Conservation (phyloP, 2,888 invertebrate genomes). For the Maniola hyperantus region DNA sequence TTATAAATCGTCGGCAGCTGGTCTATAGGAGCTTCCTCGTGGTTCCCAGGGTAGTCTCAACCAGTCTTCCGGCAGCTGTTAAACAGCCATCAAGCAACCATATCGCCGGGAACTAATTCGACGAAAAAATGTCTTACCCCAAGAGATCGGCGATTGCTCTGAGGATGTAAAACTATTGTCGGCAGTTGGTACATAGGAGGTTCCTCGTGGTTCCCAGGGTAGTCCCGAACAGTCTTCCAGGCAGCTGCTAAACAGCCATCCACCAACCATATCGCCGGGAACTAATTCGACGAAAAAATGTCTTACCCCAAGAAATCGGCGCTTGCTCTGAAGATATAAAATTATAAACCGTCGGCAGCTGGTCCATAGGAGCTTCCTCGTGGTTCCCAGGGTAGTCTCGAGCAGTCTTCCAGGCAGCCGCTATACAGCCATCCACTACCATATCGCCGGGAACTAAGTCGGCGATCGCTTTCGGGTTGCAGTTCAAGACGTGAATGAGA, state of each 20-base stretch:
- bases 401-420: slow-evolving; percentile 85
- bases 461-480: slow-evolving; percentile 83
- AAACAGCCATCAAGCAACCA: slow-evolving; percentile 85
- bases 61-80: slow-evolving; percentile 63
- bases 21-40: slow-evolving; percentile 62
- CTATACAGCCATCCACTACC: slow-evolving; percentile 88
- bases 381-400: slow-evolving; percentile 64
- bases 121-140: slow-evolving; percentile 71
- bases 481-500: slow-evolving; percentile 86
- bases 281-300: background rate
- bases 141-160: slow-evolving; percentile 88
- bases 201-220: slow-evolving; percentile 63
- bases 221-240: slow-evolving; percentile 80
- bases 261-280: slow-evolving; percentile 89
- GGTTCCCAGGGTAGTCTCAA: slow-evolving; percentile 63
- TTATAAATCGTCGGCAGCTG: slow-evolving; percentile 86
- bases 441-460: slow-evolving; percentile 92
- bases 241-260: slow-evolving; percentile 87
- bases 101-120: slow-evolving; percentile 83
- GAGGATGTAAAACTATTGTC: slow-evolving; percentile 92
- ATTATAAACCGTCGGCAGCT: slow-evolving; percentile 87
- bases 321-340: slow-evolving; percentile 91
- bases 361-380: slow-evolving; percentile 61
- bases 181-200: slow-evolving; percentile 55
- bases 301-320: slow-evolving; percentile 88